These are phyloP conservation scores for Sebastes kiyomatsui DNA, from an alignment of 2,797 vertebrate species.

Conservation along the genomic window DNA sequence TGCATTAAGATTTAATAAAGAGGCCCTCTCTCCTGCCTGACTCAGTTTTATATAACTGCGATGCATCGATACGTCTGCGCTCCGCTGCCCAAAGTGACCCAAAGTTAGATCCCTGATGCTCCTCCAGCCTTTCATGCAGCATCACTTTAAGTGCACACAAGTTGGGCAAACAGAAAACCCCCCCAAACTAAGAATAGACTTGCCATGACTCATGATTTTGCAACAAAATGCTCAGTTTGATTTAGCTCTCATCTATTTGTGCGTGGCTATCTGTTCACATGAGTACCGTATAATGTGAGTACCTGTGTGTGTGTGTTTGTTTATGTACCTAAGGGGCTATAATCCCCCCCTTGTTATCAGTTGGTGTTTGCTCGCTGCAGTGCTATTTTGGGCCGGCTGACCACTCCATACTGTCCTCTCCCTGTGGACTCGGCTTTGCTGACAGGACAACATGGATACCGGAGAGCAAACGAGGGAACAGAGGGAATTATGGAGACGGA, in stretches of 20 bases:
- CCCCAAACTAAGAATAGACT: conserved; percentile 76
- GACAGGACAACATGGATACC: conserved; percentile 72
- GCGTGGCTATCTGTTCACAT: conserved; percentile 26
- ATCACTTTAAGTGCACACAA: conserved; percentile 70
- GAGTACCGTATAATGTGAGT: conserved; percentile 21
- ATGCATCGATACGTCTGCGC: conserved; percentile 13
- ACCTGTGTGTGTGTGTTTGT: conserved; percentile 28
- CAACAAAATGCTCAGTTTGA: conserved; percentile 74
- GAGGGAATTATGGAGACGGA: conserved; percentile 31
- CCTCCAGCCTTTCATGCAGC: conserved; percentile 49
- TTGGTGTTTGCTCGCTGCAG: conserved; percentile 62
- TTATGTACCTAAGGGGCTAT: conserved; percentile 46
- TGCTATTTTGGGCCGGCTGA: conserved; percentile 78
- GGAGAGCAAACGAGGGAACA: conserved; percentile 44
- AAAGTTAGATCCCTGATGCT: conserved; percentile 33
- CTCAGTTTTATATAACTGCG: conserved; percentile 30
- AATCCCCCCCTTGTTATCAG: conserved; percentile 53
- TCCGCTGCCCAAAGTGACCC: conserved; percentile 44
- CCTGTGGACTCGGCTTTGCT: conserved; percentile 65
- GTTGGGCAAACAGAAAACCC: conserved; percentile 68
- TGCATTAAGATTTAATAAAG: conserved; percentile 4
- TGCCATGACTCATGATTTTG: conserved; percentile 80
- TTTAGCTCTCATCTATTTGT: conserved; percentile 47
- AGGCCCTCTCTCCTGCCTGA: neutral
- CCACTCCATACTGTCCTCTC: conserved; percentile 60